Conservation (phyloP, 2,797 vertebrate genomes). For the Cephalopachus bancanus region DNA sequence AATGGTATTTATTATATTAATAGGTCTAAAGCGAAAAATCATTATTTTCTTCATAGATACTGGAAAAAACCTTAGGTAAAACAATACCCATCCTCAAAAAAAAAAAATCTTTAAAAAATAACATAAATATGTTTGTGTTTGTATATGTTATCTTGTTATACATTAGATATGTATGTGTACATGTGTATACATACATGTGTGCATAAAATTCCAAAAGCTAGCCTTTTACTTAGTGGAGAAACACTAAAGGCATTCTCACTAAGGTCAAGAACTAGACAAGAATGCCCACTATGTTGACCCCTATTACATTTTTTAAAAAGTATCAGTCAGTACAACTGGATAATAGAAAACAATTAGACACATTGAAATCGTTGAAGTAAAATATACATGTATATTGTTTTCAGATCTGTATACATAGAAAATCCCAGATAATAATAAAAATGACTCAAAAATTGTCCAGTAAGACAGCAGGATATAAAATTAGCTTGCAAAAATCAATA, state of each 20-base stretch:
- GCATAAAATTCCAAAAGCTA: slow-evolving; percentile 9
- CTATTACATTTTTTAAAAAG: neutral
- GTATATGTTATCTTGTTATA: neutral
- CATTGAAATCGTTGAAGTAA: neutral
- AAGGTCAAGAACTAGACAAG: slow-evolving; percentile 17
- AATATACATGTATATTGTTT: neutral
- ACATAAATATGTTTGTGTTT: neutral
- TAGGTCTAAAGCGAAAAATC: neutral
- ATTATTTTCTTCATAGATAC: neutral
- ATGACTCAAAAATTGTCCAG: neutral
- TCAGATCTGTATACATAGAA: neutral
- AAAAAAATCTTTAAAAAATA: neutral
- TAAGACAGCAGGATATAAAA: neutral
- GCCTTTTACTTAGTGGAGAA: slow-evolving; percentile 52
- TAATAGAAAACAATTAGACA: neutral
- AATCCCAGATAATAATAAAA: neutral
- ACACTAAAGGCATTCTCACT: slow-evolving; percentile 15
- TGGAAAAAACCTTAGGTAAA: neutral
- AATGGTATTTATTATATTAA: neutral
- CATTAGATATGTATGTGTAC: neutral
- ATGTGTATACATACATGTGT: neutral
- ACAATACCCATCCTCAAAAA: neutral
- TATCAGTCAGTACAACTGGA: neutral
- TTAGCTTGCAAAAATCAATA: slow-evolving; percentile 6
- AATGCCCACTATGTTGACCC: slow-evolving; percentile 1